A percentile compares a stretch with the other conserved stretches of the same genome.
phyloP scores from a whole-genome alignment of 2,113 vertebrate species.

The Arvicanthis niloticus region DNA sequence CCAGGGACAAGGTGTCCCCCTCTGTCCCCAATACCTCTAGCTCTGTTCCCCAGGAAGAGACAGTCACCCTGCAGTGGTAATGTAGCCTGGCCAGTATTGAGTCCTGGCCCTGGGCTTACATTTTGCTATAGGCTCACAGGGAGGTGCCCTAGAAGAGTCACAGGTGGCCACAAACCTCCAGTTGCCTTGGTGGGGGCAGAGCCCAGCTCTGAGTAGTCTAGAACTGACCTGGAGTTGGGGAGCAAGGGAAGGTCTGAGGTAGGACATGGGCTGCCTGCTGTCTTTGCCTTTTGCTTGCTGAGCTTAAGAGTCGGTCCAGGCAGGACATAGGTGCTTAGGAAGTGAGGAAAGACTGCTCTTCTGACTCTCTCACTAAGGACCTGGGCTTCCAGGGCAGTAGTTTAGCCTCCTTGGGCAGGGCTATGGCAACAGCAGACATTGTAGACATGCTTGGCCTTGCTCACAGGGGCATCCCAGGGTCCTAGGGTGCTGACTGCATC shows the following conservation, averaged over 20 bases:
- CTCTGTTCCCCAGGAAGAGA: background rate
- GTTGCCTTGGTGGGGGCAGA: background rate
- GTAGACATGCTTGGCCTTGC: rapidly evolving
- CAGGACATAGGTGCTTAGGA: background rate
- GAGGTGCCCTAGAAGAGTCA: background rate
- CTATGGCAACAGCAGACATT: too few relatives aligned
- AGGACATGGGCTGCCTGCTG: rapidly evolving
- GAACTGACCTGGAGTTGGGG: background rate
- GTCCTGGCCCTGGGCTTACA: background rate
- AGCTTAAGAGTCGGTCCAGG: background rate
- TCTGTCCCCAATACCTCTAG: rapidly evolving
- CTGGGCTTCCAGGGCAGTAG: background rate
- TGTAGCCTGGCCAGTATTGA: background rate
- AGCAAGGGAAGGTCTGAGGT: background rate
- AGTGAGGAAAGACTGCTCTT: background rate
- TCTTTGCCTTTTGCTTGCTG: background rate
- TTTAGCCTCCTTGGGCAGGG: background rate
- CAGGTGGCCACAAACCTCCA: background rate
- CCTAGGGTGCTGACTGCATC: background rate
- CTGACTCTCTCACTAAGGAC: background rate
- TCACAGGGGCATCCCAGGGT: background rate
- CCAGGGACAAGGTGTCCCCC: constrained; percentile 74
- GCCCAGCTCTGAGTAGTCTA: background rate
- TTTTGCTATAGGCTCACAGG: background rate
- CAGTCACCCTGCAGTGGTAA: background rate